Evolutionary conservation across 2,113 vertebrate genomes (phyloP), one percentile per base, ranked within the genome.

Genomic region (Eptatretus burgeri): DNA sequence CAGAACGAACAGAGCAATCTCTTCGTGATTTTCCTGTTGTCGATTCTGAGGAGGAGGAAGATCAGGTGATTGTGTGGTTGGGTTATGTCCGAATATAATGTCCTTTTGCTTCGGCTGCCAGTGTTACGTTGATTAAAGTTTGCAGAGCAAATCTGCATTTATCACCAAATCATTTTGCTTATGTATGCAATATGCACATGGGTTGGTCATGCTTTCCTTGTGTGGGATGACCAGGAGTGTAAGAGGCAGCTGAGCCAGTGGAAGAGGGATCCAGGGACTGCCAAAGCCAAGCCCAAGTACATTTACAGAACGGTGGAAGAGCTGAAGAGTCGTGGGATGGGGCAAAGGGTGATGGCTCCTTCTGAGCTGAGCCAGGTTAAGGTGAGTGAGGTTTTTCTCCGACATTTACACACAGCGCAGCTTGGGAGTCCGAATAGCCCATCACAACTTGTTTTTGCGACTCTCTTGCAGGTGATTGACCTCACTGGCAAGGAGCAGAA

Each of bases 401-500:
- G 10, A 60, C 56, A 60, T 60, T 60, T 12, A 19, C 18, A 19
- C 14, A 11, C 5, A 51, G 14, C 9, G 19, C n/a, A 52, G 50
- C 53, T 11, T 65, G 13, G 52, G 51, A 19, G 16, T 10, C 13
- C 49, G 13, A 18, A 13, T 66, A 20, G 16, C 9, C 2, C 8
- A 2, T 17, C 17, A 51, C 51, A 27, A 41, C 51, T 20, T 7
- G n/a, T 49, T 9, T 62, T 60, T 2, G 56, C 13, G n/a, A 9
- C n/a, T 12, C 49, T n/a, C 19, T 62, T 62, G 16, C 64, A 96
- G 91, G 91, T 98, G 51, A 98, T 98, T 1, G 91, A 98, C 74
- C 93, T 98, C 87, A 98, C 91, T 0, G 91, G 89, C 66, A 78
- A 82, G 67, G 89, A 95, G 65, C 85, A 93, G 70, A 89, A 82